Evolutionary conservation across 2,888 invertebrate species (phyloP).

Genomic region (Smittia sp.): DNA sequence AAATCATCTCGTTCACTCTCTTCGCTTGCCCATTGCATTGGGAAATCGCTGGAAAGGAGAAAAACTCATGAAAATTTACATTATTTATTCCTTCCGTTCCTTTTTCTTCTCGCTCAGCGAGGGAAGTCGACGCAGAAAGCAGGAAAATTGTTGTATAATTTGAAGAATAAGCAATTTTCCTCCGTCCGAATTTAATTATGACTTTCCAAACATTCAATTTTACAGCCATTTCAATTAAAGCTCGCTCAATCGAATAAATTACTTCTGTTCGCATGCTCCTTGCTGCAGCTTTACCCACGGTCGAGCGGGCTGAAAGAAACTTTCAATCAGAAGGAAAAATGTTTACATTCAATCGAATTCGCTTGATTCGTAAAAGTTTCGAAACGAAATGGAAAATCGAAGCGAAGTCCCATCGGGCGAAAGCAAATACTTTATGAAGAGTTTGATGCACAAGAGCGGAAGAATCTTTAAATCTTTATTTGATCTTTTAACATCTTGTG

Average conservation of each 20-base stretch:
- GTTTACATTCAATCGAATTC: background rate
- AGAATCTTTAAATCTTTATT: background rate
- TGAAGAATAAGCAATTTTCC: background rate
- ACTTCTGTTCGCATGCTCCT: background rate
- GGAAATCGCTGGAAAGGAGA: background rate
- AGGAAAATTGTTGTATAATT: constrained; percentile 10
- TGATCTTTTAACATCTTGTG: background rate
- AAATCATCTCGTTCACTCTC: background rate
- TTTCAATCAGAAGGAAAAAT: background rate
- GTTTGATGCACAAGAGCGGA: background rate
- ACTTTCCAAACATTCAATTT: constrained; percentile 7
- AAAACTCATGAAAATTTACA: constrained; percentile 5
- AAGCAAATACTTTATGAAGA: too few relatives aligned
- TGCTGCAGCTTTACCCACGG: background rate
- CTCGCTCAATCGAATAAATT: constrained; percentile 12
- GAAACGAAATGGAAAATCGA: background rate
- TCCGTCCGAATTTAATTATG: background rate
- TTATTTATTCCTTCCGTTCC: constrained; percentile 12
- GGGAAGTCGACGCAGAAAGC: background rate
- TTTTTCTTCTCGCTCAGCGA: background rate
- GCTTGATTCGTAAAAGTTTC: background rate
- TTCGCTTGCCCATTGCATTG: background rate
- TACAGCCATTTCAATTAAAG: background rate
- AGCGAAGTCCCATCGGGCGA: background rate
- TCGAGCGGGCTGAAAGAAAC: background rate